phyloP scores from a whole-genome alignment of 2,797 vertebrate species.

The Schizopygopsis pylzovi region DNA sequence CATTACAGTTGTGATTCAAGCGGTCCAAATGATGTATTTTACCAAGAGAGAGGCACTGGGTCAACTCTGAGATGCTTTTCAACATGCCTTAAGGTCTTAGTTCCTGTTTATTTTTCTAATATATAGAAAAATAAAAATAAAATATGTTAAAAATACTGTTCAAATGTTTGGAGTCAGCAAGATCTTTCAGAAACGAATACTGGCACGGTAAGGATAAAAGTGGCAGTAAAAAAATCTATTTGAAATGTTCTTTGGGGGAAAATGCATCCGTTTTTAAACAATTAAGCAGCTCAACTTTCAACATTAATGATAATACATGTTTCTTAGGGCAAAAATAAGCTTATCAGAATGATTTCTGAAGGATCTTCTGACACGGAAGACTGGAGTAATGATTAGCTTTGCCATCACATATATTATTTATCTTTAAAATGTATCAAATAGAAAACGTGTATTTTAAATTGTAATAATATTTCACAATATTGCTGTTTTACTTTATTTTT shows the following conservation, averaged over 20 bases:
- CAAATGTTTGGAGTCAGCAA: not conserved
- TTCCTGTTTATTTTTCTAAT: not conserved
- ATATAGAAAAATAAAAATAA: not conserved
- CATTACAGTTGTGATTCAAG: not conserved
- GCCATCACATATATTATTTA: too few relatives aligned
- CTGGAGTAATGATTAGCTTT: too few relatives aligned
- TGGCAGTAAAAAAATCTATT: not conserved
- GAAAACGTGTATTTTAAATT: too few relatives aligned
- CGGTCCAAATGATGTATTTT: not conserved
- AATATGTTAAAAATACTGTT: not conserved
- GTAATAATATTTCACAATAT: too few relatives aligned
- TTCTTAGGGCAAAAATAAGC: too few relatives aligned
- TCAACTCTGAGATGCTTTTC: not conserved
- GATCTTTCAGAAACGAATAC: not conserved
- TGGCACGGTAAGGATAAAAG: not conserved
- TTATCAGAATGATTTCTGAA: not conserved
- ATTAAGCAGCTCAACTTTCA: not conserved
- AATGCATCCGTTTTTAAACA: not conserved
- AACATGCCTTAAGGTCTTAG: not conserved
- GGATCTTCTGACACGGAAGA: not conserved
- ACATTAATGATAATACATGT: not conserved
- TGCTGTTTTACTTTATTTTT: too few relatives aligned
- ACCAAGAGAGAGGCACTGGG: not conserved
- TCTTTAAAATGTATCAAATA: too few relatives aligned
- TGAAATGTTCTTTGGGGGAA: too few relatives aligned